These are phyloP conservation scores for Dasypogon diadema DNA, from an alignment of 2,888 invertebrate species.

Conservation along the genomic window DNA sequence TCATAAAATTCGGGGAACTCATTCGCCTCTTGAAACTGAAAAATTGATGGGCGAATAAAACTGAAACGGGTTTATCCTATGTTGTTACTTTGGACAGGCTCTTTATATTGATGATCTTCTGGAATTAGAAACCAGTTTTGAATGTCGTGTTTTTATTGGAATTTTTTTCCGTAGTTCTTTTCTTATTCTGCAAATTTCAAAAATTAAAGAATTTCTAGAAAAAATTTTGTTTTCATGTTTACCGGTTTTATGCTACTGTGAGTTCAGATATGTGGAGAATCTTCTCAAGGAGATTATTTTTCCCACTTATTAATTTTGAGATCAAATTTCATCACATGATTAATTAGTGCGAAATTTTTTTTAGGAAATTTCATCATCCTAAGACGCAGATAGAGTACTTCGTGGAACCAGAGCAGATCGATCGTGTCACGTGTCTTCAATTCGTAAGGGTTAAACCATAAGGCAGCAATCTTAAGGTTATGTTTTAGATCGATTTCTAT, in stretches of 20 bases:
- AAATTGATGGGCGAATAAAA: conserved; percentile 44
- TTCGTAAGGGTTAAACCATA: no score
- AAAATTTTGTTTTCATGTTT: neutral
- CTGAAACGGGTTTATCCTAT: conserved; percentile 26
- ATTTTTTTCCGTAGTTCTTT: neutral
- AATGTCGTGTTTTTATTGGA: neutral
- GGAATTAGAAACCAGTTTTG: conserved; percentile 5
- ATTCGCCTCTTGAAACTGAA: conserved; percentile 45
- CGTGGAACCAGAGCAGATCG: no score
- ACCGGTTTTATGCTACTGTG: neutral
- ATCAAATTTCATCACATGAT: neutral
- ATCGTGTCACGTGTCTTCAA: no score
- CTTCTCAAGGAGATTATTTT: neutral
- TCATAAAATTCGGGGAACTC: conserved; percentile 47
- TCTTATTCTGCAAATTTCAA: neutral
- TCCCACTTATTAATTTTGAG: neutral
- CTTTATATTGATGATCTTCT: neutral
- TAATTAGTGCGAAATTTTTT: no score
- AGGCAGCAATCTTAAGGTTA: no score
- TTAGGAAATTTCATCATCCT: no score
- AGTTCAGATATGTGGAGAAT: neutral
- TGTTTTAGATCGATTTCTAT: no score
- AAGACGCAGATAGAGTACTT: no score
- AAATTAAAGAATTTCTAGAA: neutral
- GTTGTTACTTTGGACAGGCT: no score